Conservation (phyloP, 2,797 vertebrate genomes). For the Heterohyrax brucei region DNA sequence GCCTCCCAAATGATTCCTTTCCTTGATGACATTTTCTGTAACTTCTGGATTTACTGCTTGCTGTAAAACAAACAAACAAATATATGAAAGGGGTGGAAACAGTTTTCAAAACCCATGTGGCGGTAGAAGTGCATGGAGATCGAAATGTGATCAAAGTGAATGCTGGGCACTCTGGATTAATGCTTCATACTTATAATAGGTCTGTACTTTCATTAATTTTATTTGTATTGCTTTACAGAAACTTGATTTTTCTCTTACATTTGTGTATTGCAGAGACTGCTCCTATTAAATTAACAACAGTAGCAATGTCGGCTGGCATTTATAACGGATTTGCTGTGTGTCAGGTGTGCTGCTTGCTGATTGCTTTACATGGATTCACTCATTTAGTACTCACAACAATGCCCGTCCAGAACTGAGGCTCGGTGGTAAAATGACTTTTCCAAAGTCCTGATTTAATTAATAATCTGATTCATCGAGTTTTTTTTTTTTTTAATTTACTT, state of each 20-base stretch:
- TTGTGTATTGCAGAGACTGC: background rate
- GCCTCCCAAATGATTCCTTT: slow-evolving; percentile 44
- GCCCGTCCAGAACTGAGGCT: background rate
- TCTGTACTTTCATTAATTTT: background rate
- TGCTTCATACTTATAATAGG: slow-evolving; percentile 1
- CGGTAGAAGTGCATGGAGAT: background rate
- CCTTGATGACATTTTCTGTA: background rate
- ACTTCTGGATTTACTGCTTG: slow-evolving; percentile 44
- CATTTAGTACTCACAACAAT: background rate
- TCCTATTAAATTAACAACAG: slow-evolving; percentile 30
- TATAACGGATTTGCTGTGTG: slow-evolving; percentile 1
- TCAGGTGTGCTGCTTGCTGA: background rate
- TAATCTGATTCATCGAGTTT: background rate
- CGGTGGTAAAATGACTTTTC: slow-evolving; percentile 15
- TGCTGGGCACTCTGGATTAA: background rate
- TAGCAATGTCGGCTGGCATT: background rate
- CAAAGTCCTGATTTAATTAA: slow-evolving; percentile 1
- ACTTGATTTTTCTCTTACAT: background rate
- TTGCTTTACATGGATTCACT: background rate
- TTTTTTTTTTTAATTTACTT: background rate
- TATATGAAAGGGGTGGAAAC: background rate
- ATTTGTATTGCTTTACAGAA: slow-evolving; percentile 49
- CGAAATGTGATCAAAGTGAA: background rate
- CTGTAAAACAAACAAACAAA: background rate
- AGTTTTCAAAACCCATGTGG: slow-evolving; percentile 25